Percentiles rank a stretch among this genome's conserved stretches.
Evolutionary conservation across 1,140 invertebrate genomes (phyloP).

Genomic region (Diorhabda carinulata): DNA sequence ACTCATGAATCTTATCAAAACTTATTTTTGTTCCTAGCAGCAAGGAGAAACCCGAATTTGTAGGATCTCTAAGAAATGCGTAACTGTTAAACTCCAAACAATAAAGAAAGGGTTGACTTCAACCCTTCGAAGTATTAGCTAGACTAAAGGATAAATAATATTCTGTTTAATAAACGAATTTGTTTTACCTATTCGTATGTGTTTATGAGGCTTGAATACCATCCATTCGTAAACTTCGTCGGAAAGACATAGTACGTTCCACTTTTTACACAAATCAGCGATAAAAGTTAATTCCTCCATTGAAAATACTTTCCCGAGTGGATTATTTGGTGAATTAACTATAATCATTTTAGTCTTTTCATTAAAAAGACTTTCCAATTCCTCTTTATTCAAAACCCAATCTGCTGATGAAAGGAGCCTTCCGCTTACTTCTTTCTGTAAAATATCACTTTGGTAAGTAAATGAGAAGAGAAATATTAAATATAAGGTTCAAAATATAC

Average conservation of each 20-base stretch:
- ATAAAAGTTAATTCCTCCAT: slow-evolving; percentile 70
- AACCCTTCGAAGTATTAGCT: too few species aligned
- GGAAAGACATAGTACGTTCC: slow-evolving; percentile 81
- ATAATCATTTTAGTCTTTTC: slow-evolving; percentile 92
- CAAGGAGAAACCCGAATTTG: too few species aligned
- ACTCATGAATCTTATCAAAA: too few species aligned
- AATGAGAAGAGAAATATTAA: too few species aligned
- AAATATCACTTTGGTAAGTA: background rate
- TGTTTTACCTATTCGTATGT: slow-evolving; percentile 47
- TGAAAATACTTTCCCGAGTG: slow-evolving; percentile 86
- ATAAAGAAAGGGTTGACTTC: too few species aligned
- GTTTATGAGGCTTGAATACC: slow-evolving; percentile 79
- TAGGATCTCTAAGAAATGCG: too few species aligned
- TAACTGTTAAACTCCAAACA: too few species aligned
- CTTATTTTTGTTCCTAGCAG: too few species aligned
- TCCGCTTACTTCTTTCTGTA: slow-evolving; percentile 23
- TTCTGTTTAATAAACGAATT: too few species aligned
- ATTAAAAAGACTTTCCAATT: slow-evolving; percentile 82
- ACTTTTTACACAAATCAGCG: slow-evolving; percentile 51
- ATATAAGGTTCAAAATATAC: too few species aligned
- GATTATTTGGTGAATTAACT: slow-evolving; percentile 95
- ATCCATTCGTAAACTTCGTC: slow-evolving; percentile 99
- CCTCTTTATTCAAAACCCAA: slow-evolving; percentile 83
- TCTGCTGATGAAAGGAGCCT: slow-evolving; percentile 63
- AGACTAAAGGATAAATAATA: too few species aligned